phyloP scores from a whole-genome alignment of 2,797 vertebrate genomes.

The Nothura maculosa region DNA sequence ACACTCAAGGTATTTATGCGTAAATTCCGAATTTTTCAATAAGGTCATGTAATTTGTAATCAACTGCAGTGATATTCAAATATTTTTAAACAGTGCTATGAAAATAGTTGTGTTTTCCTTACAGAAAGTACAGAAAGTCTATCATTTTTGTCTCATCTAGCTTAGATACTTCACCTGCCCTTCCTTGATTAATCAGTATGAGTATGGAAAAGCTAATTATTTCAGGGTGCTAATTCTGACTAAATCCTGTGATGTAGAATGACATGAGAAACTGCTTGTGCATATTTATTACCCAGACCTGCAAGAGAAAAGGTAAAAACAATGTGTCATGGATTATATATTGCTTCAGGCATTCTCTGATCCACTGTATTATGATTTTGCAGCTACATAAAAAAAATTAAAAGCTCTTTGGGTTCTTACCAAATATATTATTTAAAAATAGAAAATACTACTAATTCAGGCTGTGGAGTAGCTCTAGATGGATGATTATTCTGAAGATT shows the following conservation, averaged over 20 bases:
- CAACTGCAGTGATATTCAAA: neutral
- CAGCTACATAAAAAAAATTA: constrained; percentile 69
- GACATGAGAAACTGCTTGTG: constrained; percentile 22
- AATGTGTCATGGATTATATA: constrained; percentile 52
- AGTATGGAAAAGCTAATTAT: constrained; percentile 6
- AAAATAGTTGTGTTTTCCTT: neutral
- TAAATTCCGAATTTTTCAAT: neutral
- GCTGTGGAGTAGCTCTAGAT: constrained; percentile 44
- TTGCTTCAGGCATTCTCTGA: constrained; percentile 65
- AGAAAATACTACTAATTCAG: constrained; percentile 54
- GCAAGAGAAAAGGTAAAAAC: constrained; percentile 6
- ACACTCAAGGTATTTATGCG: neutral
- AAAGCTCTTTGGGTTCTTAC: constrained; percentile 71
- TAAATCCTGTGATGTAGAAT: constrained; percentile 55
- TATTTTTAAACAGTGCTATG: neutral
- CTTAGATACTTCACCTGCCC: neutral
- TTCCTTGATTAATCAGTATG: constrained; percentile 23
- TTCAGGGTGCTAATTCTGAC: constrained; percentile 42
- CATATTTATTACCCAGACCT: constrained; percentile 40
- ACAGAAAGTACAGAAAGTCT: neutral
- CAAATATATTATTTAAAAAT: constrained; percentile 71
- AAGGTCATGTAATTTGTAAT: neutral
- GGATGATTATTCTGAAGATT: constrained; percentile 60
- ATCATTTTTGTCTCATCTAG: neutral
- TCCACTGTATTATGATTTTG: constrained; percentile 70